Base-by-base conservation (phyloP, 2,888 invertebrate genomes). In the Chloromyia formosa region DNA sequence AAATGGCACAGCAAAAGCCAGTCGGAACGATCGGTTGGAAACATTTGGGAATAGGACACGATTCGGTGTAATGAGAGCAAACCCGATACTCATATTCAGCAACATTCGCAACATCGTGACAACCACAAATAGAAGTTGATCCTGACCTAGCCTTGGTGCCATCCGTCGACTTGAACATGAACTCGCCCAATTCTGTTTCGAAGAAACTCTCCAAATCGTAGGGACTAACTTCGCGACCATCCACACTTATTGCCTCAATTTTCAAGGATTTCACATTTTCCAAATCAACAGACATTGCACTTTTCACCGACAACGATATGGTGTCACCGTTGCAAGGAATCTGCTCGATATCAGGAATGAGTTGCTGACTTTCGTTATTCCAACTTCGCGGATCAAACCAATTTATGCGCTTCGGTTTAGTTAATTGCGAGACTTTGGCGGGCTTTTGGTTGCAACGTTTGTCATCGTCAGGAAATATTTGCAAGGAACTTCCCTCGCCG, bases 331-430 rank as follows among this genome's bases (percentile, higher is more conserved):
- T 82, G 75, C 85, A 85, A 1, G 85, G 85, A 27, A 85, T 81
- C 12, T 80, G 79, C 7, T 84, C 82, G 62, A 84, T 76, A 49
- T 85, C 81, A 0, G 85, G 82, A 16, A 80, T 77, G 1, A 82
- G 81, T 0, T 74, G 16, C 45, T 77, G 78, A 23, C 27, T 40
- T 4, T 56, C 22, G 0, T 77, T 79, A n/a, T 75, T 53, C 84
- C 85, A 85, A 62, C 79, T 84, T 40, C 69, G 75, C 1, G 85
- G 83, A 79, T 84, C 82, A 74, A 84, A 84, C 85, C 85, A 85
- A 20, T 61, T 16, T 18, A 71, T 16, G 14, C 23, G 56, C 18
- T 58, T 58, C 1, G 71, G 71, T 22, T 71, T 9, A 40, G 23
- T 40, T 16, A 71, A 20, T 58, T 14, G 18, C 10, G 56, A 14